These are phyloP conservation scores for Sitta europaea DNA, from an alignment of 2,113 vertebrate species.

Conservation along the genomic window DNA sequence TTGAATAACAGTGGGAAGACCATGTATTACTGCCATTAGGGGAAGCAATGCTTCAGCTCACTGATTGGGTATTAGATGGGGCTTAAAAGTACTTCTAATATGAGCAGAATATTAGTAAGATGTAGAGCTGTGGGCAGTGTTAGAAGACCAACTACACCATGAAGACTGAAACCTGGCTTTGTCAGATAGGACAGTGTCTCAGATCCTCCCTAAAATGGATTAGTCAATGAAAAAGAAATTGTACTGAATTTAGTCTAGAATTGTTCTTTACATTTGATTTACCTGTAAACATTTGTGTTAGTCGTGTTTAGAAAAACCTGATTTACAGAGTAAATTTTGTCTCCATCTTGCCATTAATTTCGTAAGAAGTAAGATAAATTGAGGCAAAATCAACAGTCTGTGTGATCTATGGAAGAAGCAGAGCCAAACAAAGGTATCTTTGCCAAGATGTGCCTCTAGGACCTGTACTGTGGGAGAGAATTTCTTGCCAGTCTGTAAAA, in stretches of 20 bases:
- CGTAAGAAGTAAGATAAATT: background rate
- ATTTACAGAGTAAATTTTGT: background rate
- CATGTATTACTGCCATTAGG: background rate
- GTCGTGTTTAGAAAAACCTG: background rate
- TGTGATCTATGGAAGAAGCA: background rate
- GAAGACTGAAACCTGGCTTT: background rate
- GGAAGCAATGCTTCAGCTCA: background rate
- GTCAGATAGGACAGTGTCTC: background rate
- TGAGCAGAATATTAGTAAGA: background rate
- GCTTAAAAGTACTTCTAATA: background rate
- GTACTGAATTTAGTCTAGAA: background rate
- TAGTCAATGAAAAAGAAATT: background rate
- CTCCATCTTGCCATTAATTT: background rate
- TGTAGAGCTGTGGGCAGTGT: background rate
- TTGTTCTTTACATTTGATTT: background rate
- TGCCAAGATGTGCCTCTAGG: background rate
- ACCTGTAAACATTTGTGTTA: background rate
- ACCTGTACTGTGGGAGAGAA: background rate
- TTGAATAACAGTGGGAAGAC: background rate
- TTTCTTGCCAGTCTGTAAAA: constrained; percentile 23
- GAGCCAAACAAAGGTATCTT: background rate
- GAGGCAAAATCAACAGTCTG: background rate
- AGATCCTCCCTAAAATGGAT: background rate
- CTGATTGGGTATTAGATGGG: background rate
- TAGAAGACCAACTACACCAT: background rate